A percentile compares a stretch with the other conserved stretches of the same genome.
Conservation (phyloP, 2,113 vertebrate species). For the Donacobius atricapilla region DNA sequence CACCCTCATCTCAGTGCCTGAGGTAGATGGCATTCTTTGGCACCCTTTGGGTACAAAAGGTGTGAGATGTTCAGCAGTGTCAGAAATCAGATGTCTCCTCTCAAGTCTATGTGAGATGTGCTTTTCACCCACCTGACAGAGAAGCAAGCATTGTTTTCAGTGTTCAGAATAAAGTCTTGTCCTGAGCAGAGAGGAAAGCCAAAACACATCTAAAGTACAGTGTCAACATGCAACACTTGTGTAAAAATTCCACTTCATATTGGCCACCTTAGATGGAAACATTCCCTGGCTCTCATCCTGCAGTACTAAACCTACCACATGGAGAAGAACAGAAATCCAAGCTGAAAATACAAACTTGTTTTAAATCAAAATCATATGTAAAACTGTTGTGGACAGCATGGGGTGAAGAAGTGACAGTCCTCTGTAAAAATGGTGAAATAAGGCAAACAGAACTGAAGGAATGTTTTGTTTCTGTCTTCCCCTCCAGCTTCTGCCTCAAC, state of each 20-base stretch:
- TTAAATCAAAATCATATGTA: constrained; percentile 36
- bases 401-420: background rate
- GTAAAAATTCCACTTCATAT: constrained; percentile 7
- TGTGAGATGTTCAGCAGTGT: background rate
- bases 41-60: background rate
- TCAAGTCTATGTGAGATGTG: background rate
- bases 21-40: background rate
- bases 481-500: background rate
- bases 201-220: background rate
- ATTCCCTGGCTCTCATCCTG: background rate
- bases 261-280: constrained; percentile 39
- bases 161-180: background rate
- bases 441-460: background rate
- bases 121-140: background rate
- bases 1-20: background rate
- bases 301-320: constrained; percentile 34
- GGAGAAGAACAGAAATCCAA: constrained; percentile 27
- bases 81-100: background rate
- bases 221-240: background rate
- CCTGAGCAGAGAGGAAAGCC: background rate
- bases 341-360: constrained; percentile 12
- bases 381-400: constrained; percentile 6
- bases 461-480: background rate
- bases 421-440: background rate
- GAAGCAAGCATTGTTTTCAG: background rate